Evolutionary conservation across 2,797 vertebrate genomes (phyloP).

Genomic region (Odontamblyopus rebecca): DNA sequence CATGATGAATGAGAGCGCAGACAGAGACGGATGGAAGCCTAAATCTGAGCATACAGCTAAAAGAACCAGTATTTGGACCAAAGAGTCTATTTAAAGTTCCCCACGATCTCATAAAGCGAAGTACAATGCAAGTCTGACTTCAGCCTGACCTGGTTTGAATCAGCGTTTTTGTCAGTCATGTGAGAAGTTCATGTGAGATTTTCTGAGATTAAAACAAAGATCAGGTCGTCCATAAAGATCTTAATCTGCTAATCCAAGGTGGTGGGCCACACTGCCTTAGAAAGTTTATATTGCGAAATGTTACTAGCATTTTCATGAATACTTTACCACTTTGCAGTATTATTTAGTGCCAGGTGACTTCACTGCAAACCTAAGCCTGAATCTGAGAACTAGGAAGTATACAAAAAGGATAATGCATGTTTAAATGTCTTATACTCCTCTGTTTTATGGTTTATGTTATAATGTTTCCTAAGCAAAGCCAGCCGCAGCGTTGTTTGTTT

Average conservation of each 20-base stretch:
- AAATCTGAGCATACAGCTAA: not conserved
- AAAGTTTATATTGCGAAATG: not conserved
- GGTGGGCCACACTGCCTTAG: not conserved
- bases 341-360: not conserved
- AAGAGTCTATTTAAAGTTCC: conserved; percentile 2
- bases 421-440: too few species aligned
- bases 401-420: too few species aligned
- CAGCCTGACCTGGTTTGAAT: not conserved
- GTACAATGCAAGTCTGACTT: not conserved
- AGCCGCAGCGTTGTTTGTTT: too few species aligned
- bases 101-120: not conserved
- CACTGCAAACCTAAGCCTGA: not conserved
- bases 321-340: not conserved
- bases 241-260: not conserved
- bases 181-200: conserved; percentile 3
- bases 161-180: conserved; percentile 6
- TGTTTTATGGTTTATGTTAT: too few species aligned
- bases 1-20: conserved; percentile 6
- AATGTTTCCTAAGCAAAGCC: too few species aligned
- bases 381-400: not conserved
- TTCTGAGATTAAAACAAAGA: conserved; percentile 2
- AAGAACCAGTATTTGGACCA: not conserved
- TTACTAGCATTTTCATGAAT: not conserved
- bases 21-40: conserved; percentile 10
- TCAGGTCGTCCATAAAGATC: not conserved